Evolutionary conservation across 2,888 invertebrate genomes (phyloP), one percentile per base, ranked within the genome.

Genomic region (Xanthorhoe designata): DNA sequence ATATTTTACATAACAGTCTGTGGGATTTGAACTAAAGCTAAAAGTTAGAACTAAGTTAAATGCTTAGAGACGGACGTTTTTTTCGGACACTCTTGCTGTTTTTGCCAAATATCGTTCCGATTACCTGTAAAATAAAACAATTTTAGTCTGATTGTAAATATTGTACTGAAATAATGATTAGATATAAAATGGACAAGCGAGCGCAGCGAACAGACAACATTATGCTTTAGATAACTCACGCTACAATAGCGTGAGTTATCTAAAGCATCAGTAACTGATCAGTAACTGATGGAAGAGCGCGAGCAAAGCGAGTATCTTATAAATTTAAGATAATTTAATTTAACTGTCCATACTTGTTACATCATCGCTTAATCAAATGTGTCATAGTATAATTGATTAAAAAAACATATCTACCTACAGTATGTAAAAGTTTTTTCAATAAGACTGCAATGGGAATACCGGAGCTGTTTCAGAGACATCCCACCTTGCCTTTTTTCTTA

Each of bases 51-150:
- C 73, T 73, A 47, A 64, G 66, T 95, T 94, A 96, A 94, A 96
- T 96, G 87, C 96, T 96, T 75, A 96, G 93, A 49, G 96, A 96
- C 29, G 96, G 96, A 78, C 96, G 94, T 91, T 96, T 96, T 92
- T 96, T 96, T 74, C 96, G 91, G 76, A 96, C 96, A 72, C 95
- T 96, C 83, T 96, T 96, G 78, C 95, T 96, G 86, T 96, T 96
- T 89, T 96, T 96, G 51, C 96, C 96, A 81, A 96, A 96, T 87
- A 96, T 96, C 86, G 96, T 96, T 60, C 96, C 96, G 80, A 96
- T 94, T 75, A 94, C 94, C 94, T 94, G 90, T 58, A 78, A 67
- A 45, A 32, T 1, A 59, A 51, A 55, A 24, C 13, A 9, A 47
- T 13, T 24, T 57, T 15, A 57, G 4, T 53, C 19, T 38, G 17